Conservation (phyloP, 2,888 invertebrate species). For the Drosophila mimetica region DNA sequence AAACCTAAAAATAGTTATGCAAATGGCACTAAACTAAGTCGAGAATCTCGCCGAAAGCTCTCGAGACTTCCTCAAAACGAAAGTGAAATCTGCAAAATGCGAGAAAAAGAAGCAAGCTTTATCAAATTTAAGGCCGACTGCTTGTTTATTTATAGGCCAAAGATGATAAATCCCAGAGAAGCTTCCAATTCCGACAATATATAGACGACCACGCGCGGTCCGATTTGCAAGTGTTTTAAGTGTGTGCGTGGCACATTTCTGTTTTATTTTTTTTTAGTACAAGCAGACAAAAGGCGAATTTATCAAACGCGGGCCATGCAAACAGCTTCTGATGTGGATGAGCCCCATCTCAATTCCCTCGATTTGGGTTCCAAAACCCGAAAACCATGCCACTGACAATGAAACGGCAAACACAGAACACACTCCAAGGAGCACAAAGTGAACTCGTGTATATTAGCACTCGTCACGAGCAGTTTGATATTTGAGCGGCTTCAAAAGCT, state of each 20-base stretch:
- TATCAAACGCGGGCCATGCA: slow-evolving; percentile 34
- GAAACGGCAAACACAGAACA: slow-evolving; percentile 31
- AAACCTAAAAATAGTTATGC: slow-evolving; percentile 18
- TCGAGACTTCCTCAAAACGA: slow-evolving; percentile 15
- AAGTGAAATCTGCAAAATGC: slow-evolving; percentile 24
- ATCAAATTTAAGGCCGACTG: slow-evolving; percentile 46
- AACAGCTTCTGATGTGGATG: slow-evolving; percentile 21
- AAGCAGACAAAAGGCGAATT: slow-evolving; percentile 70
- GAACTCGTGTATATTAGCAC: slow-evolving; percentile 50
- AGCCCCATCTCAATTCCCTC: slow-evolving; percentile 62
- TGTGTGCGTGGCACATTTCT: slow-evolving; percentile 16
- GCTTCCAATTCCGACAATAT: slow-evolving; percentile 54
- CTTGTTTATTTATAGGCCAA: slow-evolving; percentile 54
- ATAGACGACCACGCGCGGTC: slow-evolving; percentile 28
- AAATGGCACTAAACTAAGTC: background rate
- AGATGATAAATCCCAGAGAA: slow-evolving; percentile 47
- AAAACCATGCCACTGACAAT: slow-evolving; percentile 51
- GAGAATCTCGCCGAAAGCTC: background rate
- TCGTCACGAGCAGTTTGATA: slow-evolving; percentile 59
- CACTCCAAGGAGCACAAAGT: slow-evolving; percentile 40
- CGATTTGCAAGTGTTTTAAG: slow-evolving; percentile 23
- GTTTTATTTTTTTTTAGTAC: background rate
- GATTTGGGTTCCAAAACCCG: slow-evolving; percentile 50
- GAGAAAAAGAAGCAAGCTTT: slow-evolving; percentile 16
- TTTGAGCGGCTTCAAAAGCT: slow-evolving; percentile 68